Percentiles rank a stretch among this genome's conserved stretches.
phyloP scores from a whole-genome alignment of 2,113 vertebrate genomes.

The Coptodon rendalli region DNA sequence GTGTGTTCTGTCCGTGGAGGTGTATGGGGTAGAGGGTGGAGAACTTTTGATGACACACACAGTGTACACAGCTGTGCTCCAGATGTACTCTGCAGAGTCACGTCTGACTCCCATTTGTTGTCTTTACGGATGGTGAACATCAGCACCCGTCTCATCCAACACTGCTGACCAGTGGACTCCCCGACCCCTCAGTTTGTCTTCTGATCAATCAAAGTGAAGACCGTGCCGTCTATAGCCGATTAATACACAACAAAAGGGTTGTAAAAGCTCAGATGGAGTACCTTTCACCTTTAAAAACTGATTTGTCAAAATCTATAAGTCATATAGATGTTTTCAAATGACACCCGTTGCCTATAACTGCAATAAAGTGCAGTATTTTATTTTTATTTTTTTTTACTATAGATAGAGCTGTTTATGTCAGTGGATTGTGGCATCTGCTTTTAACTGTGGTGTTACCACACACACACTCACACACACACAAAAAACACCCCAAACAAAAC shows the following conservation, averaged over 20 bases:
- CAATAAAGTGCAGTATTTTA: neutral
- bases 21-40: conserved; percentile 11
- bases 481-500: neutral
- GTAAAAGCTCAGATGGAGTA: neutral
- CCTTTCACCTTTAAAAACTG: neutral
- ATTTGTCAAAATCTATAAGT: neutral
- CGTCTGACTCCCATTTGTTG: conserved; percentile 62
- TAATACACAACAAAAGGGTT: neutral
- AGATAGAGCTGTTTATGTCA: neutral
- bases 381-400: neutral
- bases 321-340: neutral
- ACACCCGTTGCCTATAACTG: neutral
- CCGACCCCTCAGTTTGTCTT: conserved; percentile 14
- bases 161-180: conserved; percentile 21
- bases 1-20: conserved; percentile 4
- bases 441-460: neutral
- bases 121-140: conserved; percentile 50
- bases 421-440: neutral
- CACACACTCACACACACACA: neutral
- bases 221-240: neutral
- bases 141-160: conserved; percentile 23
- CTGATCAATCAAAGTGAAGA: conserved; percentile 36
- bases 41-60: conserved; percentile 46
- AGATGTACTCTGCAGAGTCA: conserved; percentile 56
- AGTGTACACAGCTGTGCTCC: conserved; percentile 59